Evolutionary conservation across 2,797 vertebrate genomes (phyloP), one percentile per base, ranked within the genome.

Genomic region (Enteromius argenteus): DNA sequence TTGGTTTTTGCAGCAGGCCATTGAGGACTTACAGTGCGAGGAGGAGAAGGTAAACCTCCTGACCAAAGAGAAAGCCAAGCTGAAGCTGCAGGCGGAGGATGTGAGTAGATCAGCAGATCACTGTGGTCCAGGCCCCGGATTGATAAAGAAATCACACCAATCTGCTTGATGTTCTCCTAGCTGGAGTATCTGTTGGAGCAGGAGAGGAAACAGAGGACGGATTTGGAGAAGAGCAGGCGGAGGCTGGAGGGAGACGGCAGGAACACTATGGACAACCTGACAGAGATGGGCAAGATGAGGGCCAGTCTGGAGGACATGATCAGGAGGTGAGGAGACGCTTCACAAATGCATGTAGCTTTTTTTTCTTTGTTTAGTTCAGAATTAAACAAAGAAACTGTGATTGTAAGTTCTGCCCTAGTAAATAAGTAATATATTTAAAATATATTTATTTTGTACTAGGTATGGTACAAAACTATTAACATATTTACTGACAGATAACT

Each of bases 41-140:
- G 95, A 95, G 89, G 95, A 96, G 87, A 95, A 94, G 85, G 94
- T 95, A n/a, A 93, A 94, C 87, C 86, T 92, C 66, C 90, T 96
- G 89, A 94, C 93, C 85, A 94, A 94, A 88, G 92, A 95, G 88
- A 95, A 91, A 82, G 92, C 90, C 85, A 93, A 94, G 88, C 89
- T 96, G 14, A 93, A 94, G 90, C 91, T 94, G 81, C 91, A 93
- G 51, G 86, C 92, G 15, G 94, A 95, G 85, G 91, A 95, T 80
- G 95, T 95, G 72, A 91, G 91, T 90, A 78, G 35, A 68, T 68
- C 44, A 13, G 27, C 27, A 2, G 10, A 35, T 74, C 73, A 30
- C 37, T 78, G 58, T n/a, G 15, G 17, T n/a, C n/a, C 53, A 35
- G 30, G 5, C 17, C 49, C 42, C 13, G 19, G 3, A 19, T 10